Percentiles rank a stretch among this genome's conserved stretches.
Evolutionary conservation across 2,113 vertebrate genomes (phyloP).

Genomic region (Atrichornis clamosus): DNA sequence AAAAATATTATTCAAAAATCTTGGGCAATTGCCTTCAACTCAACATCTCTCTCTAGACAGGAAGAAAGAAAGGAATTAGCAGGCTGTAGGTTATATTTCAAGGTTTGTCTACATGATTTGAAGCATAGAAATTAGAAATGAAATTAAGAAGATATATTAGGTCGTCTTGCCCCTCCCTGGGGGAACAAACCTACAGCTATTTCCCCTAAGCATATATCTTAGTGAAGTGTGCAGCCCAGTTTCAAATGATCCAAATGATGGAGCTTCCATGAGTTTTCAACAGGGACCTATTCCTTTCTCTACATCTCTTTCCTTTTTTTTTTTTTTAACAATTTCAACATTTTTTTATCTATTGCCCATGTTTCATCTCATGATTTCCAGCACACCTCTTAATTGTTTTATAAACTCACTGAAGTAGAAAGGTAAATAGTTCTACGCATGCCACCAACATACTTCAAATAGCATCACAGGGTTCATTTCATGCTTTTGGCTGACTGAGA

Average conservation of each 20-base stretch:
- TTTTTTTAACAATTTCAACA: neutral
- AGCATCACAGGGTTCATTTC: slow-evolving; percentile 9
- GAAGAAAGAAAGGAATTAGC: slow-evolving; percentile 56
- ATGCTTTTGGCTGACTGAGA: neutral
- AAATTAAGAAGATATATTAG: slow-evolving; percentile 63
- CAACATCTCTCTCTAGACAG: slow-evolving; percentile 51
- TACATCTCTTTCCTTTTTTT: neutral
- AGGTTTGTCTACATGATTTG: slow-evolving; percentile 41
- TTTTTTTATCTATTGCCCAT: neutral
- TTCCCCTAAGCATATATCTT: slow-evolving; percentile 13
- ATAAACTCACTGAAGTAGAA: neutral
- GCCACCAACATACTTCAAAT: slow-evolving; percentile 35
- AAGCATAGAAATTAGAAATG: slow-evolving; percentile 56
- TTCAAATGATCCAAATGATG: slow-evolving; percentile 46
- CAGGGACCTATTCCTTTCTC: neutral
- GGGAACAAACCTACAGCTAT: slow-evolving; percentile 16
- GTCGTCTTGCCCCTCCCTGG: neutral
- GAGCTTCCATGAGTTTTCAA: slow-evolving; percentile 49
- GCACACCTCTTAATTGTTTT: slow-evolving; percentile 35
- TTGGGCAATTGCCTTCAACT: slow-evolving; percentile 35
- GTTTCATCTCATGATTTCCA: slow-evolving; percentile 14
- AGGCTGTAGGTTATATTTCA: slow-evolving; percentile 45
- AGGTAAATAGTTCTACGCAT: neutral
- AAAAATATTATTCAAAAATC: slow-evolving; percentile 46
- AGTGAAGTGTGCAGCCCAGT: neutral